A percentile compares a stretch with the other conserved stretches of the same genome.
Conservation (phyloP, 37 sponge, comb jelly and placozoan genomes). For the Cladorhizidae sp. region DNA sequence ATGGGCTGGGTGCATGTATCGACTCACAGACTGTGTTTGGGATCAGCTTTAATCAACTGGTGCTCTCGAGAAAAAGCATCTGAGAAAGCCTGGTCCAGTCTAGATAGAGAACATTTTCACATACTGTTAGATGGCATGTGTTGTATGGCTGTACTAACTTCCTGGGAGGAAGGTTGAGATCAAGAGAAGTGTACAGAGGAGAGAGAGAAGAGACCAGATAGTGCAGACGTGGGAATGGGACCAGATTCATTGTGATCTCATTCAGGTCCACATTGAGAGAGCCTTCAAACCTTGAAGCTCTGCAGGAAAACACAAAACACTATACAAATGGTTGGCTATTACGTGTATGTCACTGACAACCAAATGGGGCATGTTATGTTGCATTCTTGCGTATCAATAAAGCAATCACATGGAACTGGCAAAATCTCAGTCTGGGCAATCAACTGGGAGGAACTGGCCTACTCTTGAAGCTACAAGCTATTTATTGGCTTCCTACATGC, state of each 20-base stretch:
- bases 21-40: conserved; percentile 81
- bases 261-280: conserved; percentile 98
- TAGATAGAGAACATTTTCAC: background rate
- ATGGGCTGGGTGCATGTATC: background rate
- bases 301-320: conserved; percentile 16
- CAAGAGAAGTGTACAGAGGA: conserved; percentile 86
- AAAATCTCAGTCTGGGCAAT: too few species aligned
- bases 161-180: conserved; percentile 70
- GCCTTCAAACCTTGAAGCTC: conserved; percentile 96
- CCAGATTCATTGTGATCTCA: conserved; percentile 99
- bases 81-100: conserved; percentile 90
- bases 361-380: too few species aligned
- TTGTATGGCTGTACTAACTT: conserved; percentile 17
- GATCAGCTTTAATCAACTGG: conserved; percentile 90
- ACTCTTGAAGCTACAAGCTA: too few species aligned
- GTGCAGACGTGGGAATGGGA: conserved; percentile 95
- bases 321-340: too few species aligned
- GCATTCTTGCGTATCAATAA: too few species aligned
- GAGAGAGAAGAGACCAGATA: conserved; percentile 92
- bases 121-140: background rate
- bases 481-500: too few species aligned
- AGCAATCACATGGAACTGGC: too few species aligned
- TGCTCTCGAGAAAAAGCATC: conserved; percentile 93
- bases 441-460: too few species aligned
- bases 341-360: too few species aligned